Evolutionary conservation across 1,140 invertebrate genomes (phyloP), one percentile per base, ranked within the genome.

Genomic region (Odontomachus brunneus): DNA sequence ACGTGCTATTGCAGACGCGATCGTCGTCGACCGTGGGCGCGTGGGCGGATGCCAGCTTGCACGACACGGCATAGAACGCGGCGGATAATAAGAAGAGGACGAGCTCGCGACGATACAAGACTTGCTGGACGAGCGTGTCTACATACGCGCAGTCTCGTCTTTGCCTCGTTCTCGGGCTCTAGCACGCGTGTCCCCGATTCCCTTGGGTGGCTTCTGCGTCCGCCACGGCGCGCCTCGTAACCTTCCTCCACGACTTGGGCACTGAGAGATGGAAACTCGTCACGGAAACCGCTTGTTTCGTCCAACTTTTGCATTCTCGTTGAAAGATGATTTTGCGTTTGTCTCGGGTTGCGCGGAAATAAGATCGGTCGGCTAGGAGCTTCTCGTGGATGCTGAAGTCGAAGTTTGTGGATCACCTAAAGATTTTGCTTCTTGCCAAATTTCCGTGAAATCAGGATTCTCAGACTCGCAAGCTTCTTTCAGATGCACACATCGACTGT

Each of bases 21-120:
- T 65, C 33, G 44, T 26, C 22, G 44, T 72, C 24, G 69, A 74
- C 60, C 85, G 48, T 84, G 57, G 60, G 67, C 75, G 84, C 83
- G 90, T 91, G 90, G 90, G 88, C 83, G 84, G 86, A 86, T 90
- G 83, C 87, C 82, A 83, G 72, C 86, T 88, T 88, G 89, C 89
- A 82, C 85, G 84, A 88, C 86, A 66, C 65, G 69, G 53, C 49
- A 82, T 59, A 62, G 62, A 82, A 62, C 22, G 81, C 81, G 73
- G 22, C 26, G n/a, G 65, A 38, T 33, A 80, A 60, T 29, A 71
- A 84, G 82, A 53, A 71, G 78, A 84, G 51, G 11, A 49, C 29
- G 26, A 65, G 17, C 12, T 19, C 53, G 53, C 17, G 17, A 49
- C 55, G 75, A 88, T 48, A 80, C 76, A 53, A 76, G 82, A 38